Conservation (phyloP, 2,888 invertebrate genomes). For the Gonocerus acuteangulatus region DNA sequence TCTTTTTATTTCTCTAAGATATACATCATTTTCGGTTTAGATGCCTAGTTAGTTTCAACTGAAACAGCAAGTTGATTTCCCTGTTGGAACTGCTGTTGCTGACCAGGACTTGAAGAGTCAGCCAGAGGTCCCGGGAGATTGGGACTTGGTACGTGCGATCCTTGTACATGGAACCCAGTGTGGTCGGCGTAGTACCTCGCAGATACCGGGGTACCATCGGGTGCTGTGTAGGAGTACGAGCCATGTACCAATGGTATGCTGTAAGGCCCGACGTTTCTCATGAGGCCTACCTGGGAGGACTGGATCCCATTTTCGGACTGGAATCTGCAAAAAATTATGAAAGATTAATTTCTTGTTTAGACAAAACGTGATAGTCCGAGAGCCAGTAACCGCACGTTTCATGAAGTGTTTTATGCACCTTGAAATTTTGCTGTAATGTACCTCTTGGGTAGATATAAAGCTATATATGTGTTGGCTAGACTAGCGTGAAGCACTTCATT, state of each 20-base stretch:
- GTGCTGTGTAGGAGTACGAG: conserved; percentile 62
- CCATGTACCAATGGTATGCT: conserved; percentile 52
- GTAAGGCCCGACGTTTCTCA: conserved; percentile 63
- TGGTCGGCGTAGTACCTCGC: conserved; percentile 59
- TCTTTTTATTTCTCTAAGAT: too few relatives aligned
- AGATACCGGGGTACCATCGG: conserved; percentile 53
- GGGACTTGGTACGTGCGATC: conserved; percentile 44
- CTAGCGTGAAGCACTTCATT: too few relatives aligned
- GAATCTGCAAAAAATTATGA: conserved; percentile 52
- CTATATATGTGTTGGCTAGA: too few relatives aligned
- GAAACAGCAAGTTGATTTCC: too few relatives aligned
- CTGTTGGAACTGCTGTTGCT: background rate
- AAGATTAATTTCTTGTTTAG: too few relatives aligned
- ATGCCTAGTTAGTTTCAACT: too few relatives aligned
- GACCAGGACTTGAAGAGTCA: background rate
- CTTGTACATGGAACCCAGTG: conserved; percentile 59
- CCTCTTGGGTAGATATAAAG: too few relatives aligned
- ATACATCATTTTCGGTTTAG: too few relatives aligned
- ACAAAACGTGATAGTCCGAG: background rate
- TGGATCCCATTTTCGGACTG: conserved; percentile 66
- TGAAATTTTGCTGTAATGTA: too few relatives aligned
- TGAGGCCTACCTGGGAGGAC: conserved; percentile 55
- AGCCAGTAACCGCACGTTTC: too few relatives aligned
- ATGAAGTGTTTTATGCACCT: too few relatives aligned
- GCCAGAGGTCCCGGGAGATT: conserved; percentile 39